A percentile compares a stretch with the other conserved stretches of the same genome.
Evolutionary conservation across 2,888 invertebrate genomes (phyloP).

Genomic region (Sphaerophoria rueppellii): DNA sequence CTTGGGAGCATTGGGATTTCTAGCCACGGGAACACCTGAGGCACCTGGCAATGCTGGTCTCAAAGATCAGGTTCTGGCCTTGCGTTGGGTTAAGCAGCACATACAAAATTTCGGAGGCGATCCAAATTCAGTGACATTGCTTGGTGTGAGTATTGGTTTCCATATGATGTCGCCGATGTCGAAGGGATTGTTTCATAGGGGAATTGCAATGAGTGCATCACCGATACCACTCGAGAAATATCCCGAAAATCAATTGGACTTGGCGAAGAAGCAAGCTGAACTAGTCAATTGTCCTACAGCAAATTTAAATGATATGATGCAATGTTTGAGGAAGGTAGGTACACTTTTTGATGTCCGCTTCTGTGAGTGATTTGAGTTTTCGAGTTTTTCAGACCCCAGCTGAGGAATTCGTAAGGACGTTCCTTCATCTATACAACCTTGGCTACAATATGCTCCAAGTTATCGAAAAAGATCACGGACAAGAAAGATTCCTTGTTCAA

Average conservation of each 20-base stretch:
- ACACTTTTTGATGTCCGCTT: neutral
- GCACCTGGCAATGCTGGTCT: slow-evolving; percentile 88
- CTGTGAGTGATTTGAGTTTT: neutral
- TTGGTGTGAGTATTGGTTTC: slow-evolving; percentile 84
- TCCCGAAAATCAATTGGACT: slow-evolving; percentile 82
- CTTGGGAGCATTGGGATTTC: slow-evolving; percentile 83
- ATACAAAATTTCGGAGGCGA: slow-evolving; percentile 87
- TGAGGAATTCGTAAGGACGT: slow-evolving; percentile 76
- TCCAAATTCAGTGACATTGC: slow-evolving; percentile 85
- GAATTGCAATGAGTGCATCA: slow-evolving; percentile 87
- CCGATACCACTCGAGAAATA: slow-evolving; percentile 83
- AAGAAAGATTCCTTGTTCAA: slow-evolving; percentile 85
- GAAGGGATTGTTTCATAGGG: slow-evolving; percentile 87
- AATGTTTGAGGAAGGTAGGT: slow-evolving; percentile 84
- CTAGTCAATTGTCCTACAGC: slow-evolving; percentile 84
- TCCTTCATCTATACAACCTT: slow-evolving; percentile 78
- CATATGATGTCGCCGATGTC: slow-evolving; percentile 87
- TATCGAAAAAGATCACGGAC: slow-evolving; percentile 86
- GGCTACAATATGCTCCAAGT: slow-evolving; percentile 84
- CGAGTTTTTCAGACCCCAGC: slow-evolving; percentile 74
- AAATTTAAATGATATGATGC: slow-evolving; percentile 83
- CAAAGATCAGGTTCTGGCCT: slow-evolving; percentile 87
- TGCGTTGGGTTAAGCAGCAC: slow-evolving; percentile 86
- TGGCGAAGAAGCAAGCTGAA: slow-evolving; percentile 86
- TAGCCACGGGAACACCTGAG: slow-evolving; percentile 85